These are phyloP conservation scores for Melanostoma scalare DNA, from an alignment of 2,888 invertebrate species.

Conservation along the genomic window DNA sequence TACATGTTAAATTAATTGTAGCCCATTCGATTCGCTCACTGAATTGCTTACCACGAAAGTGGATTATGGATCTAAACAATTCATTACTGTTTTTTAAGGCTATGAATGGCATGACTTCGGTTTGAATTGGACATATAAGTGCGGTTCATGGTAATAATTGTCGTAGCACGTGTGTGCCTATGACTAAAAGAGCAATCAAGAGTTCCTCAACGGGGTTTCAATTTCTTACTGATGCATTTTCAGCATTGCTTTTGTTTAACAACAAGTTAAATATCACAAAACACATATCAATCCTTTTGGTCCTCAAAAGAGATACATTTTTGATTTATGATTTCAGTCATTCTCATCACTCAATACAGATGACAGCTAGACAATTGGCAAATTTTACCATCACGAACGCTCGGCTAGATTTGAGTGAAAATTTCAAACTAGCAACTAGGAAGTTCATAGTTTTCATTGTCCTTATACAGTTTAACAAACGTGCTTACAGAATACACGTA, in stretches of 20 bases:
- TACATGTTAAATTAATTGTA: constrained; percentile 34
- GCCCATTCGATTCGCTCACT: constrained; percentile 52
- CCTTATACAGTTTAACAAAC: constrained; percentile 24
- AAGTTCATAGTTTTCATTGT: constrained; percentile 37
- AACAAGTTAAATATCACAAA: constrained; percentile 12
- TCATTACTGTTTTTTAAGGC: too few species aligned
- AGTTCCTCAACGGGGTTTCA: too few species aligned
- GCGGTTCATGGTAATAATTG: too few species aligned
- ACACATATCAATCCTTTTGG: constrained; percentile 56
- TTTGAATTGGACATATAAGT: too few species aligned
- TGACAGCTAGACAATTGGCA: constrained; percentile 60
- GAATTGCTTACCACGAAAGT: neutral
- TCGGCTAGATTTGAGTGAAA: constrained; percentile 28
- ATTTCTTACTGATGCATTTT: too few species aligned
- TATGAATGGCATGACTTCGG: too few species aligned
- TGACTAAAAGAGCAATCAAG: too few species aligned
- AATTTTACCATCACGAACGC: constrained; percentile 38
- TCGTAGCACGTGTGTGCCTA: too few species aligned
- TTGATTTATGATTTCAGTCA: constrained; percentile 66
- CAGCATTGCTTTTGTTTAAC: constrained; percentile 2
- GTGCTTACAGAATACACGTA: neutral
- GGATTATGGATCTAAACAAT: too few species aligned
- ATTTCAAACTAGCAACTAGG: constrained; percentile 48
- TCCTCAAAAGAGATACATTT: constrained; percentile 37
- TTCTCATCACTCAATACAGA: constrained; percentile 58